Conservation (phyloP, 2,888 invertebrate genomes). For the Ashinkailepas kermadecensis region DNA sequence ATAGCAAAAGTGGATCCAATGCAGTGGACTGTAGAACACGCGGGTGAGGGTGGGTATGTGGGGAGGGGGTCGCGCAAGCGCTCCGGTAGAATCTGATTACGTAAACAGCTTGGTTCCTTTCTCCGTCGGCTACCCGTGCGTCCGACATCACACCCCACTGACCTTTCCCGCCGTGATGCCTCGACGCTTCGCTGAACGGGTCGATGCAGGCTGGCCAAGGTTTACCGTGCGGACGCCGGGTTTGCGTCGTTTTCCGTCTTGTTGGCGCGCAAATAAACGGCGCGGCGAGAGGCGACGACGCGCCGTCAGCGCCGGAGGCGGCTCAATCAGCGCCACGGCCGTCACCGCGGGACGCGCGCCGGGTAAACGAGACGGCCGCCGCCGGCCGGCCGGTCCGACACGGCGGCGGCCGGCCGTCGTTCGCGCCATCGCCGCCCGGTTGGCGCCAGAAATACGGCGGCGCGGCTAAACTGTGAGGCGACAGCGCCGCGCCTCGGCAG, state of each 20-base stretch:
- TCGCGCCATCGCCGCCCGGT: background rate
- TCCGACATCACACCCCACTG: no score
- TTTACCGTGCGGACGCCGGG: no score
- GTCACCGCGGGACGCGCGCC: background rate
- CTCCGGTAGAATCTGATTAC: no score
- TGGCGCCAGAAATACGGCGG: background rate
- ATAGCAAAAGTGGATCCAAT: no score
- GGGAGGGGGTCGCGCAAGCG: no score
- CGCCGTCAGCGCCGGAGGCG: background rate
- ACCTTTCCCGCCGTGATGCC: no score
- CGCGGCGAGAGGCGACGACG: background rate
- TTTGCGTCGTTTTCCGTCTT: background rate
- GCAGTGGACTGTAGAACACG: no score
- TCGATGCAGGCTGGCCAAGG: no score
- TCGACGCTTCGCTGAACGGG: no score
- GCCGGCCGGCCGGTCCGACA: background rate
- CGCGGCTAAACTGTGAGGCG: slow-evolving; percentile 3
- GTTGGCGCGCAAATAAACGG: background rate
- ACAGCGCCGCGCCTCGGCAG: background rate
- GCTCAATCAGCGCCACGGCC: background rate
- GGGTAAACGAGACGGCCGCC: background rate
- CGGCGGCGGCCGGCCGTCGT: background rate
- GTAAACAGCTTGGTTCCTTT: no score
- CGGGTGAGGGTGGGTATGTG: no score
- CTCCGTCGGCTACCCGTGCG: no score